Base-by-base conservation (phyloP, 92 coral and sea anemone species). In the Actinostola sp. region DNA sequence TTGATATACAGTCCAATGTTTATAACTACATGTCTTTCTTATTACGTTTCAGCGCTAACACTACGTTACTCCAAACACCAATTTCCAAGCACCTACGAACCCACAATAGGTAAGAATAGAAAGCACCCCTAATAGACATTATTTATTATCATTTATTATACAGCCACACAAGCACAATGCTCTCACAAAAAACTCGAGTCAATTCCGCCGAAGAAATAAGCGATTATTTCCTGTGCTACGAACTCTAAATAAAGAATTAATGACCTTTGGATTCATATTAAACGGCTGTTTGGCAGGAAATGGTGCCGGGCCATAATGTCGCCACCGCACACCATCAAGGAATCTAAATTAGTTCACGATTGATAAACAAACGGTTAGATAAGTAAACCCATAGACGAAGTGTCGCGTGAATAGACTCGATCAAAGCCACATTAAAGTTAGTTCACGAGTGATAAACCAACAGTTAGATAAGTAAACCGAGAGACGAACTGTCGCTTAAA, bases 51-150 rank as follows among this genome's bases (percentile, higher is more conserved):
- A 91, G 97, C 97, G 48, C 61, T 91, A 67, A 77, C 88, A 9
- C 62, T 88, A 64, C 92, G 89, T 8, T 91, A 80, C 67, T 86
- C 82, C 16, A 70, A 68, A 49, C 84, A 78, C 21, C 68, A 87
- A 67, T 91, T 88, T 41, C 70, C 85, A 15, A 32, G 16, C 34
- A 55, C 63, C 25, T 91, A 91, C 60, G 80, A 79, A 27, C 97
- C 97, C 5, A 91, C 97, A 32, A 80, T 87, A 48, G 96, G 96
- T 90, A 77, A 71, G 96, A 27, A 31, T 23, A 48, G 15, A 32
- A 17, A 17, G 58, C 50, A 28, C 15, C 20, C 5, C 25, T 24
- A 27, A 32, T 19, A 60, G 4, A 12, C 24, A 24, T 15, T 27
- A n/a, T 17, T 14, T 30, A 32, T 30, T 2, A 34, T 9, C 14